phyloP scores from a whole-genome alignment of 1,140 invertebrate species.

The Heliconius eleuchia region DNA sequence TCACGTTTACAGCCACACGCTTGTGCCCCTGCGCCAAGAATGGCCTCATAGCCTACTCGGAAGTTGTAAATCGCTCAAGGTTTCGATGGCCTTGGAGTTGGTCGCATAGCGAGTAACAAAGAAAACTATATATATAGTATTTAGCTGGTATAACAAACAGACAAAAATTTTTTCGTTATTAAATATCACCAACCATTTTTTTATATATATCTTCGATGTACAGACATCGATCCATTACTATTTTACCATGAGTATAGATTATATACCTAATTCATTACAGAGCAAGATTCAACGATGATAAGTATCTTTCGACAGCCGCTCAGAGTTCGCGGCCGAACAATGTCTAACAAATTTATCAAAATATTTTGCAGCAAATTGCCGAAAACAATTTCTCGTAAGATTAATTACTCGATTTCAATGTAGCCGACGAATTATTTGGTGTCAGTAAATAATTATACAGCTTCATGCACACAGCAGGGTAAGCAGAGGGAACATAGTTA shows the following conservation, averaged over 20 bases:
- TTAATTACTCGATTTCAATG: slow-evolving; percentile 24
- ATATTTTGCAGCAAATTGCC: slow-evolving; percentile 31
- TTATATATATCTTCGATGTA: no score
- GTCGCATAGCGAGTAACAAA: slow-evolving; percentile 12
- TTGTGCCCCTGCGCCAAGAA: no score
- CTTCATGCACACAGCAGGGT: no score
- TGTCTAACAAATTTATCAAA: slow-evolving; percentile 22
- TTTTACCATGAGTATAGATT: background rate
- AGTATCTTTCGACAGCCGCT: slow-evolving; percentile 7
- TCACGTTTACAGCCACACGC: no score
- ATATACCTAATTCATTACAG: slow-evolving; percentile 5
- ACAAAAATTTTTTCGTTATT: no score
- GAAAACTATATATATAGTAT: slow-evolving; percentile 27
- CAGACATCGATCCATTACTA: no score
- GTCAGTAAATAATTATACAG: slow-evolving; percentile 24
- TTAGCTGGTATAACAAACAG: no score
- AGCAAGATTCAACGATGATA: slow-evolving; percentile 12
- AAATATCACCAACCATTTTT: no score
- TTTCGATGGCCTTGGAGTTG: slow-evolving; percentile 9
- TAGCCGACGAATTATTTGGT: slow-evolving; percentile 18
- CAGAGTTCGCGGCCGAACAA: slow-evolving; percentile 16
- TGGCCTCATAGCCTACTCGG: background rate
- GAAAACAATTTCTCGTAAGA: slow-evolving; percentile 26
- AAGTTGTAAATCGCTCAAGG: slow-evolving; percentile 2
- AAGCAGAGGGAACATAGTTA: no score